Evolutionary conservation across 2,888 invertebrate species (phyloP), one percentile per base, ranked within the genome.

Genomic region (Microctonus brassicae): DNA sequence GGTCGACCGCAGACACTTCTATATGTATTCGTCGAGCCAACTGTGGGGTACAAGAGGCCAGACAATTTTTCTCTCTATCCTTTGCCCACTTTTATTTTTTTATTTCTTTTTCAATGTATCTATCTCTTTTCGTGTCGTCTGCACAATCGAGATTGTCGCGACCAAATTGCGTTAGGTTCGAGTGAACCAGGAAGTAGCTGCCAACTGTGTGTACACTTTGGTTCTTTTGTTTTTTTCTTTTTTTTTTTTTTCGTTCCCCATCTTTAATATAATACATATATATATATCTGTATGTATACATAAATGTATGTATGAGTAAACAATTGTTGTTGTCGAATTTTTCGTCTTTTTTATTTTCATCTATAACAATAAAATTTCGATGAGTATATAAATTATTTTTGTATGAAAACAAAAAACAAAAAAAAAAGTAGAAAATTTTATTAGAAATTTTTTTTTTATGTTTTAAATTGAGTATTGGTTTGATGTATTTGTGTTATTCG

Each of bases 131-230:
- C 61, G 52, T 65, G 36, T 65, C 60, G 69, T 64, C 72, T 76
- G 76, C 78, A 76, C 77, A 73, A 77, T 76, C 74, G 72, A 81
- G 80, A 81, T 80, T 80, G 79, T 76, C 76, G 76, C 75, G 72
- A 77, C 66, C 52, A 77, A 76, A 79, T 77, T 73, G 73, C 53
- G 55, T 61, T 63, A 60, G 68, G 64, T 72, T 42, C 65, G 52
- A 74, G 57, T 64, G 42, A 33, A 57, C 42, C 42, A 26, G 20
- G 17, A 42, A 70, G 63, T 63, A 70, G 63, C 57, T 70, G 69
- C 69, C 69, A 70, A 70, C 42, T 57, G 62, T 39, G 24, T 61
- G 36, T 62, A 24, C 36, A 53, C 24, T 66, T 34, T 33, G 29
- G 22, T 17, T 63, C 42, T 70, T 26, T 20, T 5, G 33, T 61